phyloP scores from a whole-genome alignment of 2,797 vertebrate genomes.

The Pteropus rufus region DNA sequence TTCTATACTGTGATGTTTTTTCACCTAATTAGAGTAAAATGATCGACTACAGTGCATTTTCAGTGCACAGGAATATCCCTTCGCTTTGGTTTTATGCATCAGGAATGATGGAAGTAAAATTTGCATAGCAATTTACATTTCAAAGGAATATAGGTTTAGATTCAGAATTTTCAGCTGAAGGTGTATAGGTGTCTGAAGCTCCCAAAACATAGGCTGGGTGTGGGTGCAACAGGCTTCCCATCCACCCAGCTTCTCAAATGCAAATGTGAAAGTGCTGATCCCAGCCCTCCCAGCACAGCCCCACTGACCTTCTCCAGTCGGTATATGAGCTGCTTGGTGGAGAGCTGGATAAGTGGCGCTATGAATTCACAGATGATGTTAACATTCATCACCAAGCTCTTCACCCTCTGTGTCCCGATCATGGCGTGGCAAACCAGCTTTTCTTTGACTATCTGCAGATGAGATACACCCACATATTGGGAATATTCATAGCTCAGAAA shows the following conservation, averaged over 20 bases:
- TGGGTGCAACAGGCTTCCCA: not conserved
- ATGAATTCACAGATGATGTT: slow-evolving; percentile 88
- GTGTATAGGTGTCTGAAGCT: not conserved
- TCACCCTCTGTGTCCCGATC: slow-evolving; percentile 78
- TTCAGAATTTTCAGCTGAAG: slow-evolving; percentile 13
- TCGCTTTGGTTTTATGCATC: not conserved
- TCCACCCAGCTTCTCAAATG: not conserved
- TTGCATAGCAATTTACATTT: slow-evolving; percentile 14
- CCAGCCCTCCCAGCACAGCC: accelerated
- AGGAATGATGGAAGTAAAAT: not conserved
- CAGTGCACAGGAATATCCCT: not conserved
- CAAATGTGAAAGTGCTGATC: not conserved
- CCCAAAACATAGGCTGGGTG: not conserved
- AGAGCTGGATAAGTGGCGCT: slow-evolving; percentile 85
- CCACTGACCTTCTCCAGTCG: slow-evolving; percentile 86
- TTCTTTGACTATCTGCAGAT: slow-evolving; percentile 85
- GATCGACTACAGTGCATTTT: not conserved
- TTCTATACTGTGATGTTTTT: not conserved
- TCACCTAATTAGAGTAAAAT: not conserved
- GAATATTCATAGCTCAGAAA: not conserved
- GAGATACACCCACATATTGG: not conserved
- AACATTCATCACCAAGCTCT: slow-evolving; percentile 84
- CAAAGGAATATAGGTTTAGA: not conserved
- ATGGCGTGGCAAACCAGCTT: slow-evolving; percentile 86
- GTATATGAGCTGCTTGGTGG: slow-evolving; percentile 87